Conservation (phyloP, 30 jellyfish, hydroid and myxozoan genomes). For the Pseudorhiza aurosa region DNA sequence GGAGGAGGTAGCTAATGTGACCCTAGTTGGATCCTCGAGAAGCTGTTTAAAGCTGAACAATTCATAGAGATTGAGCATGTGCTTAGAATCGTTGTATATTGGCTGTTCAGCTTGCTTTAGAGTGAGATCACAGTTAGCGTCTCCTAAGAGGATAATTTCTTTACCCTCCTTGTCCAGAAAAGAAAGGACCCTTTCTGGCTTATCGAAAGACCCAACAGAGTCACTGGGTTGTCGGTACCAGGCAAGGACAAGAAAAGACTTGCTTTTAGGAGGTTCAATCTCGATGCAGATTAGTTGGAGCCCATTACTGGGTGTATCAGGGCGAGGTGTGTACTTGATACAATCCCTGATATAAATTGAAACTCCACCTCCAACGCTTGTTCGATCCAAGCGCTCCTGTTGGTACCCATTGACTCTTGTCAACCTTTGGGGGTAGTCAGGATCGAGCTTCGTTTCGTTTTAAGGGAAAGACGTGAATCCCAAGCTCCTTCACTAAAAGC, state of each 20-base stretch:
- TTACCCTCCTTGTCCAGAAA: slow-evolving; percentile 24
- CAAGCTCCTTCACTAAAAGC: background rate
- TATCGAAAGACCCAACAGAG: background rate
- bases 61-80: slow-evolving; percentile 16
- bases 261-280: background rate
- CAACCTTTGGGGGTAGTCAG: background rate
- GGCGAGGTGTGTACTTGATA: background rate
- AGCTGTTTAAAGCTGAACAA: slow-evolving; percentile 31
- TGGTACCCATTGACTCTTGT: background rate
- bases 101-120: slow-evolving; percentile 8
- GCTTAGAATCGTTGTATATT: slow-evolving; percentile 1
- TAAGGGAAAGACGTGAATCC: slow-evolving; percentile 33
- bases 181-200: background rate
- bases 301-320: background rate
- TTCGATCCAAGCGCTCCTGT: slow-evolving; percentile 10
- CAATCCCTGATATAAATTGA: slow-evolving; percentile 37
- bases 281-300: background rate
- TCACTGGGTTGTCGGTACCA: slow-evolving; percentile 45
- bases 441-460: slow-evolving; percentile 39
- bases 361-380: slow-evolving; percentile 16
- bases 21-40: slow-evolving; percentile 48
- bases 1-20: slow-evolving; percentile 11
- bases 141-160: slow-evolving; percentile 22
- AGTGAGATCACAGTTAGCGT: slow-evolving; percentile 36
- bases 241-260: slow-evolving; percentile 5